phyloP scores from a whole-genome alignment of 2,797 vertebrate species.

The Simalia tracyae region DNA sequence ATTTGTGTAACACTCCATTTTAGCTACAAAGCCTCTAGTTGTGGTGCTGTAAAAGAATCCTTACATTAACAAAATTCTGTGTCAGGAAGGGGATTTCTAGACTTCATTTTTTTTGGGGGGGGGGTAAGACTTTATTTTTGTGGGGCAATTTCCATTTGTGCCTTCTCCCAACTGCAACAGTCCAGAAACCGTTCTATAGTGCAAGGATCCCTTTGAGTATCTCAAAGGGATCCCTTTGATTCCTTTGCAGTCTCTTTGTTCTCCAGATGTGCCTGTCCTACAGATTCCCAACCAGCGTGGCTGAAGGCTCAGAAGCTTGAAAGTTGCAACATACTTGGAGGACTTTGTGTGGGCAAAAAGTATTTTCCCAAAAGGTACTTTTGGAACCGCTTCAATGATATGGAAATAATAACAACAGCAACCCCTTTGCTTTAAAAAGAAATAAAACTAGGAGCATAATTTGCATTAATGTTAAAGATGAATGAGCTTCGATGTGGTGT shows the following conservation, averaged over 20 bases:
- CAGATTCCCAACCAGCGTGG: too few species aligned
- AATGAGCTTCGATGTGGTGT: slow-evolving; percentile 5
- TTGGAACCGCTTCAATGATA: neutral
- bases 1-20: neutral
- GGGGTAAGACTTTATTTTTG: neutral
- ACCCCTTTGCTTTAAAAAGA: neutral
- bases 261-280: too few species aligned
- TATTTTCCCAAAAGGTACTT: neutral
- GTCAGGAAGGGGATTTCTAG: too few species aligned
- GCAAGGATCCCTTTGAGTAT: neutral
- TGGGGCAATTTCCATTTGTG: neutral
- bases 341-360: neutral
- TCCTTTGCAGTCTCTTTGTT: neutral
- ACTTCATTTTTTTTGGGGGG: neutral
- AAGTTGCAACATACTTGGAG: too few species aligned
- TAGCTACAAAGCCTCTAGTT: too few species aligned
- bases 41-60: neutral
- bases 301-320: too few species aligned
- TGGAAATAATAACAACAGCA: neutral
- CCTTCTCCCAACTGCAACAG: neutral
- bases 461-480: neutral
- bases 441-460: neutral
- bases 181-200: neutral
- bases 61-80: neutral
- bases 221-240: neutral